phyloP scores from a whole-genome alignment of 2,797 vertebrate species.

The Fringilla coelebs region DNA sequence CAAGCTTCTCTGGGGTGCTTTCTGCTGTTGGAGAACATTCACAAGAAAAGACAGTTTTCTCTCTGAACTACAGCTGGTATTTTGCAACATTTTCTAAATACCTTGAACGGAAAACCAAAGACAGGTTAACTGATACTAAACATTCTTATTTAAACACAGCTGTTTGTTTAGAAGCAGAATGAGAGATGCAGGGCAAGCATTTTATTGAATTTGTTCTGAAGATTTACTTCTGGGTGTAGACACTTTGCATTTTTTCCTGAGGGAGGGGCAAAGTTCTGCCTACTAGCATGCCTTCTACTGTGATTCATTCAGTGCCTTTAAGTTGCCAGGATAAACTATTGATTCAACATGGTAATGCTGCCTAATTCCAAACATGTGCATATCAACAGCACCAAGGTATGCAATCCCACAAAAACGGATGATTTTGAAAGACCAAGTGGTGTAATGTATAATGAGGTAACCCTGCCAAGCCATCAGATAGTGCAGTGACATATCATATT shows the following conservation, averaged over 20 bases:
- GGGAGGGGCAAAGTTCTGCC: not conserved
- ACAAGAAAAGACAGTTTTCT: not conserved
- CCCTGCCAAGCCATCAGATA: not conserved
- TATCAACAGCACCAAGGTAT: not conserved
- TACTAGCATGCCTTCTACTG: not conserved
- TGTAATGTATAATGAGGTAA: not conserved
- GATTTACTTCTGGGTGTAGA: not conserved
- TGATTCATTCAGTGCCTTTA: not conserved
- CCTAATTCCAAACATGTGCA: not conserved
- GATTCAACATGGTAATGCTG: slow-evolving; percentile 7
- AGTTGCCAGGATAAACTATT: slow-evolving; percentile 18
- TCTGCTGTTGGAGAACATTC: not conserved
- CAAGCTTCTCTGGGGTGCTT: not conserved
- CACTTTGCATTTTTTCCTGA: not conserved
- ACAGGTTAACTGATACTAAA: not conserved
- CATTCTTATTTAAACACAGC: not conserved
- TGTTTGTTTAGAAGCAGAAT: not conserved
- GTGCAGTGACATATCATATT: not conserved
- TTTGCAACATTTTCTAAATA: not conserved
- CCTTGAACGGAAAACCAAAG: not conserved
- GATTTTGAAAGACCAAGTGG: slow-evolving; percentile 20
- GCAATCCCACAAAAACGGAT: slow-evolving; percentile 5
- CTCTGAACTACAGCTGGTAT: not conserved
- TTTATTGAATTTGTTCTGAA: not conserved
- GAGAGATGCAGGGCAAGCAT: not conserved